phyloP scores from a whole-genome alignment of 2,888 invertebrate genomes.

The Thalpophila matura region DNA sequence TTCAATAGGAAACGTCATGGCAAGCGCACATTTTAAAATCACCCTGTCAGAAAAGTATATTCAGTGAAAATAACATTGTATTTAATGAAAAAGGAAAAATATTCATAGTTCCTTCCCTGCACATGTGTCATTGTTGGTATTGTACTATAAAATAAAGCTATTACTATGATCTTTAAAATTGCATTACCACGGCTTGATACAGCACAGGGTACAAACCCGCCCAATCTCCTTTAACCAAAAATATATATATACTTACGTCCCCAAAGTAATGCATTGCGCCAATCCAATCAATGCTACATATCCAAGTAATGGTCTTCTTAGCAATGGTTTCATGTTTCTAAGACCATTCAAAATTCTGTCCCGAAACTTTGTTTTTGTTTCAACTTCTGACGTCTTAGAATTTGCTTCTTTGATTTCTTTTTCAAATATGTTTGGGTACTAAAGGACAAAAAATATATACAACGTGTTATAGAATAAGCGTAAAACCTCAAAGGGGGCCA shows the following conservation, averaged over 20 bases:
- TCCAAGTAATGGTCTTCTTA: constrained; percentile 67
- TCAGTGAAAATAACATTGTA: too few relatives aligned
- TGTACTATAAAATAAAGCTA: too few relatives aligned
- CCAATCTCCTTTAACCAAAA: too few relatives aligned
- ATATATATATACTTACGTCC: constrained; percentile 70
- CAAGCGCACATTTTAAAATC: not conserved
- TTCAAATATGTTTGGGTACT: constrained; percentile 73
- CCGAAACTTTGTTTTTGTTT: constrained; percentile 30
- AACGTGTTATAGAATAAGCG: too few relatives aligned
- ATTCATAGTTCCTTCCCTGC: too few relatives aligned
- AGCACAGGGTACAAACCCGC: too few relatives aligned
- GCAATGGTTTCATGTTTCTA: constrained; percentile 69
- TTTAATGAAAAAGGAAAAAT: too few relatives aligned
- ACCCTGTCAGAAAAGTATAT: too few relatives aligned
- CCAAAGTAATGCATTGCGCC: constrained; percentile 66
- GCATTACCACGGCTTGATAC: too few relatives aligned
- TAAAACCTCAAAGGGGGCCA: too few relatives aligned
- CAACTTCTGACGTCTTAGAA: constrained; percentile 22
- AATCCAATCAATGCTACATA: constrained; percentile 65
- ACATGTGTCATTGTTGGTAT: too few relatives aligned
- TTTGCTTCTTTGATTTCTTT: constrained; percentile 51
- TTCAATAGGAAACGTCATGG: not conserved
- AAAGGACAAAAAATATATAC: constrained; percentile 21
- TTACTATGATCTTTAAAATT: too few relatives aligned
- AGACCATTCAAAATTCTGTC: constrained; percentile 63